Evolutionary conservation across 2,797 vertebrate species (phyloP).

Genomic region (Discoglossus pictus): DNA sequence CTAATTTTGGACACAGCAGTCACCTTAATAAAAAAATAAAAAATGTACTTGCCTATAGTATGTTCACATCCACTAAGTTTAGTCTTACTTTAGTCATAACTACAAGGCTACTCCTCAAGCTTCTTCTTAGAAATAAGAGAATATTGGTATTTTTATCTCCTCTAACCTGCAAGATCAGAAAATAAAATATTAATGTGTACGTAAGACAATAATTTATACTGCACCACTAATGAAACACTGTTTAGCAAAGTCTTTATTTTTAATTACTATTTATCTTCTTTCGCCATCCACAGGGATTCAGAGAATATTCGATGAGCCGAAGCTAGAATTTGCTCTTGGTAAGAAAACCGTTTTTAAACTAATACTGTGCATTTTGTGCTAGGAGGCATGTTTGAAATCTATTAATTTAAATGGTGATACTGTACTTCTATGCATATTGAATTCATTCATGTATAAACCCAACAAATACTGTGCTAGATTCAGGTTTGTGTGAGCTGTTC

Average conservation of each 20-base stretch:
- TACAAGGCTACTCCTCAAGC: not conserved
- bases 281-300: conserved; percentile 67
- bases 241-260: conserved; percentile 45
- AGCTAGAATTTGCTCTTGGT: conserved; percentile 78
- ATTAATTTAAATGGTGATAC: no score
- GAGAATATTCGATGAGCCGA: conserved; percentile 69
- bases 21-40: not conserved
- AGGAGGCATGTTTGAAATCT: no score
- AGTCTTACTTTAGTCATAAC: not conserved
- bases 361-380: no score
- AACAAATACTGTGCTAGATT: no score
- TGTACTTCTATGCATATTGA: no score
- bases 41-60: not conserved
- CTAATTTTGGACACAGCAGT: conserved; percentile 1
- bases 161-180: conserved; percentile 17
- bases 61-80: not conserved
- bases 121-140: conserved; percentile 4
- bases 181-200: conserved; percentile 34
- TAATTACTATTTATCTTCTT: conserved; percentile 40
- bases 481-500: no score
- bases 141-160: not conserved
- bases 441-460: no score
- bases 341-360: conserved; percentile 57
- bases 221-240: conserved; percentile 20
- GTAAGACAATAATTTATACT: conserved; percentile 15